A percentile compares a stretch with the other conserved stretches of the same genome.
phyloP scores from a whole-genome alignment of 2,797 vertebrate species.

The Neomorphus geoffroyi region DNA sequence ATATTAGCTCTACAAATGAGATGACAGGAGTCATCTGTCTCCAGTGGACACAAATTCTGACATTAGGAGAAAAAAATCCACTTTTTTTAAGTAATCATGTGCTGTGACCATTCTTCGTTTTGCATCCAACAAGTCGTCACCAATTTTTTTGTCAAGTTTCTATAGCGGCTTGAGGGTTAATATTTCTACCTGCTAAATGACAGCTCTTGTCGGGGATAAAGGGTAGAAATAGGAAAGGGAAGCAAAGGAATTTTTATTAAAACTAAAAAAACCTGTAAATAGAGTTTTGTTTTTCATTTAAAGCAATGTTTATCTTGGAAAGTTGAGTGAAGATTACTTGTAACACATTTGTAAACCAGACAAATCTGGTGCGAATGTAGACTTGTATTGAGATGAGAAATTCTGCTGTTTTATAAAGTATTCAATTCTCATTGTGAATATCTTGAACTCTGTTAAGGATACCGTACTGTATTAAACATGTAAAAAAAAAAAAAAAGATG shows the following conservation, averaged over 20 bases:
- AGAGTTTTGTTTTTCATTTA: constrained; percentile 47
- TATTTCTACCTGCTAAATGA: constrained; percentile 10
- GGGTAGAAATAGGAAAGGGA: neutral
- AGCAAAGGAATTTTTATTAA: constrained; percentile 33
- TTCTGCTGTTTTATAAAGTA: constrained; percentile 72
- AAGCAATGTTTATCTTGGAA: constrained; percentile 55
- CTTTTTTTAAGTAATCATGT: constrained; percentile 11
- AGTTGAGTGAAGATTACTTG: constrained; percentile 53
- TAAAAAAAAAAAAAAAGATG: constrained; percentile 66
- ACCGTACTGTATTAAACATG: constrained; percentile 76
- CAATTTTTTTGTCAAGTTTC: neutral
- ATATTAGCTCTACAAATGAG: neutral
- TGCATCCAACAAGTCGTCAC: neutral
- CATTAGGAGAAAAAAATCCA: neutral
- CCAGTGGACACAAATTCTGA: neutral
- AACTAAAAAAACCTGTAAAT: constrained; percentile 61
- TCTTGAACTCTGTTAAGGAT: constrained; percentile 75
- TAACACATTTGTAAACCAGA: constrained; percentile 46
- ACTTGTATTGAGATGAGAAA: constrained; percentile 48
- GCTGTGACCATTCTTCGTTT: constrained; percentile 38
- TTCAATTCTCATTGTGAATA: constrained; percentile 74
- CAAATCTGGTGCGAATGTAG: constrained; percentile 23
- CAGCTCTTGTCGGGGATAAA: neutral
- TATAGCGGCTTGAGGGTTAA: neutral
- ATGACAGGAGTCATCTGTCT: neutral